phyloP scores from a whole-genome alignment of 2,888 invertebrate genomes.

The Lithophane ornitopus region DNA sequence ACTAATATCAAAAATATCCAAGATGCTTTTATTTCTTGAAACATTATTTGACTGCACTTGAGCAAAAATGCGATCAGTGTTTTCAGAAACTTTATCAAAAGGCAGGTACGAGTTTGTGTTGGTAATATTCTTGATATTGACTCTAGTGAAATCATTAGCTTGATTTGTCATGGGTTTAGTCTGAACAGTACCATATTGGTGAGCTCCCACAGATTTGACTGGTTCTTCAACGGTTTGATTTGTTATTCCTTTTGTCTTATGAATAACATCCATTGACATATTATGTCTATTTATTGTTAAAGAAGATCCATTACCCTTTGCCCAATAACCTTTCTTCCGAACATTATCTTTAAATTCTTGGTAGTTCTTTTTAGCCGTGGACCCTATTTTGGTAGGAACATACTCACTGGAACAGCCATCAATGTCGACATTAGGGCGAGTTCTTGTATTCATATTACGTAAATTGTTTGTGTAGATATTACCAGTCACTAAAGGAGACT shows the following conservation, averaged over 20 bases:
- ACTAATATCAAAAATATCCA: slow-evolving; percentile 83
- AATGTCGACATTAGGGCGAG: slow-evolving; percentile 73
- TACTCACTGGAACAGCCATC: slow-evolving; percentile 86
- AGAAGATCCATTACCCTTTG: slow-evolving; percentile 83
- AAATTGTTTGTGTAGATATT: slow-evolving; percentile 85
- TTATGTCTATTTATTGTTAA: slow-evolving; percentile 70
- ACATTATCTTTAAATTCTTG: slow-evolving; percentile 88
- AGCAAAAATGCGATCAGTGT: slow-evolving; percentile 79
- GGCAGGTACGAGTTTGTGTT: slow-evolving; percentile 71
- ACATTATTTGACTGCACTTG: slow-evolving; percentile 79
- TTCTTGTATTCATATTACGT: slow-evolving; percentile 81
- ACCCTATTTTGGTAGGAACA: slow-evolving; percentile 86
- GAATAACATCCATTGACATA: slow-evolving; percentile 61
- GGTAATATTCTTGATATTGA: slow-evolving; percentile 71
- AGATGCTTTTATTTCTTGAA: slow-evolving; percentile 83
- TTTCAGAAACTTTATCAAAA: slow-evolving; percentile 74
- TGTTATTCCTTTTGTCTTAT: slow-evolving; percentile 33
- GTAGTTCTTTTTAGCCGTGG: slow-evolving; percentile 85
- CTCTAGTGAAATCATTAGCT: slow-evolving; percentile 74
- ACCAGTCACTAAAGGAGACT: slow-evolving; percentile 83
- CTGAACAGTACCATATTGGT: slow-evolving; percentile 24
- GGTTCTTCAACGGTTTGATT: slow-evolving; percentile 40
- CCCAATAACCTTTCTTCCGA: slow-evolving; percentile 86
- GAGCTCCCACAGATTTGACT: slow-evolving; percentile 19
- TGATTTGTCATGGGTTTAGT: slow-evolving; percentile 34